A percentile compares a stretch with the other conserved stretches of the same genome.
Evolutionary conservation across 2,888 invertebrate species (phyloP).

Genomic region (Nymphalis polychloros): DNA sequence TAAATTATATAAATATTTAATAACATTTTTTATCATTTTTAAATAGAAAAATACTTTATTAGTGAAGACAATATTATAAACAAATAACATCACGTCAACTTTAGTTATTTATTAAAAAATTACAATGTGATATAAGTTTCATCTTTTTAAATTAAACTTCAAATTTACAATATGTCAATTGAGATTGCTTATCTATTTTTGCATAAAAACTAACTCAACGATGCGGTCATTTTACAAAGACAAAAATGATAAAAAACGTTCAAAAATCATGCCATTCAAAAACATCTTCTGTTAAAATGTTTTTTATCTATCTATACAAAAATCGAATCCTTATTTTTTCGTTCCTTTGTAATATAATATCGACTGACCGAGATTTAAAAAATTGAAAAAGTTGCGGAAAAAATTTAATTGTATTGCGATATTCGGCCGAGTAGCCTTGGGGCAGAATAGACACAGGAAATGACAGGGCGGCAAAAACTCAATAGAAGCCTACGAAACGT

Average conservation of each 20-base stretch:
- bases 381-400: constrained; percentile 57
- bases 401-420: constrained; percentile 73
- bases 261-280: constrained; percentile 15
- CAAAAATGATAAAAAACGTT: constrained; percentile 32
- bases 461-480: constrained; percentile 69
- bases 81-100: too few species aligned
- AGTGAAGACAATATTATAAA: too few species aligned
- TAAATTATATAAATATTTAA: too few species aligned
- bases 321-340: constrained; percentile 53
- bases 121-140: too few species aligned
- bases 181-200: not conserved
- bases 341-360: constrained; percentile 64
- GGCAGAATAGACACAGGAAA: constrained; percentile 67
- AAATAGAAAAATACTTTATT: too few species aligned
- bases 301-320: constrained; percentile 34
- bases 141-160: too few species aligned
- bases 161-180: not conserved
- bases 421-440: constrained; percentile 62
- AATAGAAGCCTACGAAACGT: constrained; percentile 72
- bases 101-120: too few species aligned
- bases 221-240: constrained; percentile 38
- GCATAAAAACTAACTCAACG: constrained; percentile 22
- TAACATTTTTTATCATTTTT: too few species aligned
- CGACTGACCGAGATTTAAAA: constrained; percentile 67
- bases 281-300: constrained; percentile 55